These are phyloP conservation scores for Xanthia togata DNA, from an alignment of 2,888 invertebrate species.

Conservation along the genomic window DNA sequence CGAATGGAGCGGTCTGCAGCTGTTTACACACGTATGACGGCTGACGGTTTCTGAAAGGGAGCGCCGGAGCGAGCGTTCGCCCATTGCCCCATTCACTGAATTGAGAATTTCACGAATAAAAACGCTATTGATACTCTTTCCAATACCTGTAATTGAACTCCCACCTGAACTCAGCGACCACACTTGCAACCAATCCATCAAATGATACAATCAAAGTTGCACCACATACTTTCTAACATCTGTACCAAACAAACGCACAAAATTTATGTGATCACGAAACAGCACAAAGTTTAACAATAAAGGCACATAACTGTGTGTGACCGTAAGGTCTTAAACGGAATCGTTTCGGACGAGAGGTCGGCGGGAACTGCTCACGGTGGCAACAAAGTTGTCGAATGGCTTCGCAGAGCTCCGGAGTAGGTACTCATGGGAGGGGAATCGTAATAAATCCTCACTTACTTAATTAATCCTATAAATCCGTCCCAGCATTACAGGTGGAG, in stretches of 20 bases:
- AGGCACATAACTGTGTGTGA: slow-evolving; percentile 55
- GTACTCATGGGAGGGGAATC: slow-evolving; percentile 54
- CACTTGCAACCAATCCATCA: slow-evolving; percentile 6
- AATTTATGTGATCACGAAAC: slow-evolving; percentile 43
- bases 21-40: slow-evolving; percentile 14
- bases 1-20: neutral
- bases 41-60: neutral
- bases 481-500: slow-evolving; percentile 69
- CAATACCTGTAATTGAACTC: neutral
- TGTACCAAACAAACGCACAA: slow-evolving; percentile 24
- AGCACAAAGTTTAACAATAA: slow-evolving; percentile 65
- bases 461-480: slow-evolving; percentile 76
- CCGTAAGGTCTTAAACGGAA: slow-evolving; percentile 55
- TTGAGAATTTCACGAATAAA: neutral
- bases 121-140: neutral
- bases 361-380: slow-evolving; percentile 45
- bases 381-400: slow-evolving; percentile 72
- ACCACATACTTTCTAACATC: slow-evolving; percentile 5
- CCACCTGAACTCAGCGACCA: neutral
- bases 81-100: neutral
- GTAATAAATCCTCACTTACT: slow-evolving; percentile 72
- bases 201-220: slow-evolving; percentile 4
- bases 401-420: slow-evolving; percentile 49
- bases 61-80: neutral
- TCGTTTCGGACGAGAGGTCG: slow-evolving; percentile 57